Percentiles rank a stretch among this genome's conserved stretches.
Conservation (phyloP, 2,888 invertebrate species). For the Amblyjoppa proteus region DNA sequence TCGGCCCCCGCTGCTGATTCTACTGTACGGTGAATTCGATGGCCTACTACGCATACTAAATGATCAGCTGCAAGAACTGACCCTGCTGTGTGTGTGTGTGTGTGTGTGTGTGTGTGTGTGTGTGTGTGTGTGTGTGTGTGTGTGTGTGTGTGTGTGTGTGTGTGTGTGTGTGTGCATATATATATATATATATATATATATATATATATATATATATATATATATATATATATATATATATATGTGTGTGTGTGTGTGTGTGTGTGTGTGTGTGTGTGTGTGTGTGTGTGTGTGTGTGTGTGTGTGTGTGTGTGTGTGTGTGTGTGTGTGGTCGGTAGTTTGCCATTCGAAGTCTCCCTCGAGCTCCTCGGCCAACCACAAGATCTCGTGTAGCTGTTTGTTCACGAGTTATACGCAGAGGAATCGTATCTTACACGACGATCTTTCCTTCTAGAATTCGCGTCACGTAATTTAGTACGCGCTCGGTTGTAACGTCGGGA, state of each 20-base stretch:
- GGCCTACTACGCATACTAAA: slow-evolving; percentile 75
- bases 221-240: not conserved
- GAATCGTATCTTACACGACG: too few species aligned
- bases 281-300: slow-evolving; percentile 1
- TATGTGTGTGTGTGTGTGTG: not conserved
- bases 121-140: not conserved
- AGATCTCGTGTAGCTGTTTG: too few species aligned
- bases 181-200: not conserved
- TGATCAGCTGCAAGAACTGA: slow-evolving; percentile 76
- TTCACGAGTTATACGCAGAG: too few species aligned
- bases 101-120: too few species aligned
- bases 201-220: too few species aligned
- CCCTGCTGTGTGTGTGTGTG: slow-evolving; percentile 63
- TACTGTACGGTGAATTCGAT: slow-evolving; percentile 65
- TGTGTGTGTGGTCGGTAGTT: not conserved
- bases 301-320: not conserved
- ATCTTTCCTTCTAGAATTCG: too few species aligned
- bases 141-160: too few species aligned
- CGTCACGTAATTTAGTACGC: too few species aligned
- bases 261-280: too few species aligned
- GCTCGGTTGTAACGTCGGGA: too few species aligned
- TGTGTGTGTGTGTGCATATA: too few species aligned
- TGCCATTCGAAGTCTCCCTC: not conserved
- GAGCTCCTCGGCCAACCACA: too few species aligned
- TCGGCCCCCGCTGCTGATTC: slow-evolving; percentile 29